Conservation (phyloP, 2,113 vertebrate genomes). For the Arothron firmamentum region DNA sequence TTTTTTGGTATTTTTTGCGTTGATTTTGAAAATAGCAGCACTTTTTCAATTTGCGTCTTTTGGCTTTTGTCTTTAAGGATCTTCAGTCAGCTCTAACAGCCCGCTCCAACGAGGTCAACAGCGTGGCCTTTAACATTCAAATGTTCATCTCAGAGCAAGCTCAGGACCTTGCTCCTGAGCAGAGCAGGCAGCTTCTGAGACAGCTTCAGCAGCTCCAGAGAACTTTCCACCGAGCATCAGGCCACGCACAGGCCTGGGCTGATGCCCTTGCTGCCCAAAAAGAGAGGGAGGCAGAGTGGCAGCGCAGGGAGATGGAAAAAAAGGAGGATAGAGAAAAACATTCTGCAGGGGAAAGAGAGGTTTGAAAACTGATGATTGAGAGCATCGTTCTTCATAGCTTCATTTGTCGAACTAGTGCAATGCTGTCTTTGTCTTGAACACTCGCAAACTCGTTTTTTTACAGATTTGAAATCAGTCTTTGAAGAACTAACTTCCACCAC, state of each 20-base stretch:
- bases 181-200: constrained; percentile 82
- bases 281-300: constrained; percentile 61
- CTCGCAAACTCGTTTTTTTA: background rate
- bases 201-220: constrained; percentile 85
- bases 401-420: constrained; percentile 10
- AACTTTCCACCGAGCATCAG: constrained; percentile 78
- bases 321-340: constrained; percentile 52
- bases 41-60: background rate
- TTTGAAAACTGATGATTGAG: constrained; percentile 64
- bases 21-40: background rate
- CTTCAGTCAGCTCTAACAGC: constrained; percentile 71
- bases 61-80: constrained; percentile 64
- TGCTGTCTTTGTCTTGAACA: constrained; percentile 18
- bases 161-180: constrained; percentile 83
- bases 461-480: background rate
- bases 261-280: constrained; percentile 72
- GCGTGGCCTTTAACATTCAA: constrained; percentile 80
- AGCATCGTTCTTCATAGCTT: constrained; percentile 22
- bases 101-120: constrained; percentile 77
- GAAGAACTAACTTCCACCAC: background rate
- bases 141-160: constrained; percentile 87
- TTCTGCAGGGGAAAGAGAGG: constrained; percentile 72
- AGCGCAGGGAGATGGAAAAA: constrained; percentile 39
- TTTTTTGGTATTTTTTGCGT: background rate
- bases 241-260: constrained; percentile 64